Evolutionary conservation across 2,797 vertebrate genomes (phyloP).

Genomic region (Craterocephalus amniculus): DNA sequence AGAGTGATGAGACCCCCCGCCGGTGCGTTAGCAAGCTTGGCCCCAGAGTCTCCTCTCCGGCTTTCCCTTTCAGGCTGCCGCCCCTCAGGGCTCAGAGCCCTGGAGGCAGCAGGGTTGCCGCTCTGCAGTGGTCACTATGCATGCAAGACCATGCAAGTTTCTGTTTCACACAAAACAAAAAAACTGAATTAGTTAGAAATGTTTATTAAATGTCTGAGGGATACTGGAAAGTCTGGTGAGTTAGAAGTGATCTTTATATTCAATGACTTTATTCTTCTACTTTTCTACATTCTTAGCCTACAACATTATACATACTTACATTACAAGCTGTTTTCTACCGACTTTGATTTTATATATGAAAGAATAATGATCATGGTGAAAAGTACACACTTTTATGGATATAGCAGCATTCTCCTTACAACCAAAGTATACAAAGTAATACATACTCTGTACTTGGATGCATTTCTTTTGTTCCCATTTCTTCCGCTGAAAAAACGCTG

Average conservation of each 20-base stretch:
- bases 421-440: background rate
- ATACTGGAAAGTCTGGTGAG: background rate
- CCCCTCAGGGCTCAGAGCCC: constrained; percentile 55
- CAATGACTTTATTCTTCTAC: background rate
- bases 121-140: constrained; percentile 10
- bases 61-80: constrained; percentile 62
- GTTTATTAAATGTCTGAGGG: background rate
- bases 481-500: background rate
- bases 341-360: background rate
- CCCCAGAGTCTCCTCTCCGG: constrained; percentile 63
- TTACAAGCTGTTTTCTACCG: background rate
- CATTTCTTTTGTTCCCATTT: background rate
- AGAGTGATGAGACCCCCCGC: constrained; percentile 94
- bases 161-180: background rate
- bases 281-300: too few relatives aligned
- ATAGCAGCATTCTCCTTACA: background rate
- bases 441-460: background rate
- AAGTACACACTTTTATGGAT: background rate
- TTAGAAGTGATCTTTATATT: background rate
- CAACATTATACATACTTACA: background rate
- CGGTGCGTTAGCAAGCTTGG: constrained; percentile 81
- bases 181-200: background rate
- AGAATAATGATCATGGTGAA: background rate
- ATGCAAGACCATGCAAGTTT: background rate
- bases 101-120: constrained; percentile 20